Conservation (phyloP, 2,888 invertebrate genomes). For the Clepsis dumicolana region DNA sequence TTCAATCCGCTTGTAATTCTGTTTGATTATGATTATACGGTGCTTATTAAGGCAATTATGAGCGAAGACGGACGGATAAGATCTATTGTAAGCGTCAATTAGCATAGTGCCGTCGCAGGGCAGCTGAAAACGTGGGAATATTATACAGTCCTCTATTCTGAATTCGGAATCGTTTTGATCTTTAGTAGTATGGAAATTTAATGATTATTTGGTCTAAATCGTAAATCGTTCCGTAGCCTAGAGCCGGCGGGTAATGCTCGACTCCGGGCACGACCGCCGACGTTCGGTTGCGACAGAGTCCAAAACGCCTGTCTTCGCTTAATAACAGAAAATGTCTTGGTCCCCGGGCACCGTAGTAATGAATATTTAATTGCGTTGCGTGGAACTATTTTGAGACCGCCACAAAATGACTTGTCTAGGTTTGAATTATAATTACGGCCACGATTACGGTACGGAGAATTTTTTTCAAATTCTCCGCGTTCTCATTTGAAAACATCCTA, state of each 20-base stretch:
- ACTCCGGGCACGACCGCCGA: conserved; percentile 49
- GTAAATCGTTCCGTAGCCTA: conserved; percentile 53
- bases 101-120: conserved; percentile 62
- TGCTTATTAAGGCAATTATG: conserved; percentile 80
- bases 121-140: conserved; percentile 59
- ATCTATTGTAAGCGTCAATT: conserved; percentile 71
- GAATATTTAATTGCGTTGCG: conserved; percentile 84
- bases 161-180: conserved; percentile 30
- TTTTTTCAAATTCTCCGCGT: conserved; percentile 30
- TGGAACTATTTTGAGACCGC: conserved; percentile 66
- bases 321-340: conserved; percentile 73
- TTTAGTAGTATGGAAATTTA: conserved; percentile 35
- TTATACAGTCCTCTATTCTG: conserved; percentile 38
- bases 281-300: conserved; percentile 47
- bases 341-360: conserved; percentile 69
- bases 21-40: conserved; percentile 77
- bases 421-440: conserved; percentile 64
- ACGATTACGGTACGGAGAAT: conserved; percentile 56
- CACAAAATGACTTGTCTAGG: conserved; percentile 57
- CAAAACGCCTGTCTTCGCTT: conserved; percentile 61
- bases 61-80: conserved; percentile 61
- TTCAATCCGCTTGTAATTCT: conserved; percentile 74
- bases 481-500: conserved; percentile 15
- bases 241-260: conserved; percentile 51
- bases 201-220: conserved; percentile 45